Base-by-base conservation (phyloP, 1,140 invertebrate genomes). In the Agrilus planipennis region DNA sequence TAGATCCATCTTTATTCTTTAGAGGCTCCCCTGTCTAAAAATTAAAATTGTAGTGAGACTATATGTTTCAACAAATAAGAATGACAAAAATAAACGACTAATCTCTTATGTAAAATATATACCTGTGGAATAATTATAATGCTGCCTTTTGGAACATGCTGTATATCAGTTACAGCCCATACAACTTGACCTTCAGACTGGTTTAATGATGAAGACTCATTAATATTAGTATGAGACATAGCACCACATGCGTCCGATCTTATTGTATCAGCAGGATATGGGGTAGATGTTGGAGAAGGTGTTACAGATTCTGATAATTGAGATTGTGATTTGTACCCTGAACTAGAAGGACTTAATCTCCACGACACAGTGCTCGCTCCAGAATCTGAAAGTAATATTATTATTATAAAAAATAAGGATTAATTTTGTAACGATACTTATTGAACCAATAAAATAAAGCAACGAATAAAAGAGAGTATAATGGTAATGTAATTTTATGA, bases 91-190 rank as follows among this genome's bases (percentile, higher is more conserved):
- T 18, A 34, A 21, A 37, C 41, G 41, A 17, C 28, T 30, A n/a
- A n/a, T n/a, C n/a, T n/a, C n/a, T n/a, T n/a, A n/a, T n/a, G n/a
- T n/a, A n/a, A n/a, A 38, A 6, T 31, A 51, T 64, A 66, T 47
- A 76, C 77, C 62, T 80, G 81, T 18, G 86, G 86, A 63, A 90
- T 84, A 54, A 91, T 87, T 44, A 90, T 79, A 44, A 90, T 68
- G 50, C 83, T 86, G 31, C 88, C 88, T 39, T 78, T 69, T 37
- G 86, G 87, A 23, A 90, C 84, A 42, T 75, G 76, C 15, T 81
- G 74, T 55, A 89, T 73, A 65, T 81, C 81, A 25, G 83, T 85
- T 6, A 89, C 81, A 29, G 85, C 85, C 84, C 87, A 90, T 56
- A 88, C 76, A 2, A 88, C 70, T 12, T 64, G 64, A 6, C 30